Percentiles rank a stretch among this genome's conserved stretches.
These are phyloP conservation scores for Leucophenga maculata DNA, from an alignment of 2,888 invertebrate genomes.

Conservation along the genomic window DNA sequence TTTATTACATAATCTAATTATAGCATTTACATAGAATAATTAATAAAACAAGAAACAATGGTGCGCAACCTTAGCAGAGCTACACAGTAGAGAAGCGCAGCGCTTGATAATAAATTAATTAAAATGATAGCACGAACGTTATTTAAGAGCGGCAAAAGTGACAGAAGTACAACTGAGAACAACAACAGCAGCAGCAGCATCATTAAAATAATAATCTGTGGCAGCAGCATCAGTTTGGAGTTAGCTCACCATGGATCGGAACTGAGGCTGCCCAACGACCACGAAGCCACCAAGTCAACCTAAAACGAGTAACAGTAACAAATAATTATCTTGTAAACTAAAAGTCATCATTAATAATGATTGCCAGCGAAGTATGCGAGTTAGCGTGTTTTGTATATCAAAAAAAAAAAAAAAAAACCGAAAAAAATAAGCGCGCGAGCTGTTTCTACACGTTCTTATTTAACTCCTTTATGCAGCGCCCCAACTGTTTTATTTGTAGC, in stretches of 20 bases:
- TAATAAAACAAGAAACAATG: conserved; percentile 21
- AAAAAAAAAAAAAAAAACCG: not conserved
- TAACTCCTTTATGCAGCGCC: no score
- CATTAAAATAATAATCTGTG: not conserved
- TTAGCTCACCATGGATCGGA: not conserved
- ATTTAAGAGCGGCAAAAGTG: conserved; percentile 38
- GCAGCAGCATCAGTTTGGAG: not conserved
- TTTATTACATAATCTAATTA: conserved; percentile 30
- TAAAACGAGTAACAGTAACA: conserved; percentile 54
- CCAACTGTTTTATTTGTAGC: no score
- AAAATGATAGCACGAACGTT: conserved; percentile 51
- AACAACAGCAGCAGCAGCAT: conserved; percentile 9
- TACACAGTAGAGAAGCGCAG: no score
- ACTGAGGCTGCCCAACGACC: conserved; percentile 8
- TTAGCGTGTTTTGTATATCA: conserved; percentile 17
- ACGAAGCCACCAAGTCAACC: conserved; percentile 20
- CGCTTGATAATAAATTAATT: conserved; percentile 53
- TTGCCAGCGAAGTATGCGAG: conserved; percentile 45
- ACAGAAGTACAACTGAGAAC: conserved; percentile 23
- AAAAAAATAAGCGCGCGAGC: not conserved
- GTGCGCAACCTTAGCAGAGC: no score
- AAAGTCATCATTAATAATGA: conserved; percentile 65
- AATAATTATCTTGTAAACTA: conserved; percentile 65
- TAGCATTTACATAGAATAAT: conserved; percentile 11
- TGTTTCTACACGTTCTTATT: no score